These are phyloP conservation scores for Rhinoderma darwinii DNA, from an alignment of 2,113 vertebrate species.

Conservation along the genomic window DNA sequence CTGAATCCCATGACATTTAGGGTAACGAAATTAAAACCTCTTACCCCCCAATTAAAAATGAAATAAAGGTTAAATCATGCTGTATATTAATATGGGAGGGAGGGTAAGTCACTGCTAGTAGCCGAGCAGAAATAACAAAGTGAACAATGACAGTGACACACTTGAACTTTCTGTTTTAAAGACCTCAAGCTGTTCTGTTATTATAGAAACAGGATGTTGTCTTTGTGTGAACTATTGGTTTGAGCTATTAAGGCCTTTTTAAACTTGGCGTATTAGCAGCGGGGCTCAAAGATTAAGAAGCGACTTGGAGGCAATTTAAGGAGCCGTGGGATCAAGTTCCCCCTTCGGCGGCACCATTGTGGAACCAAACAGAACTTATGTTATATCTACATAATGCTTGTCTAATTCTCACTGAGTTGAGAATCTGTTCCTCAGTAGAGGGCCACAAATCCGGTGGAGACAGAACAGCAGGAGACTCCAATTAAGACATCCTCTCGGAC, in stretches of 20 bases:
- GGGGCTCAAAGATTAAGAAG: conserved; percentile 8
- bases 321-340: conserved; percentile 20
- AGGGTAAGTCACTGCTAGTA: neutral
- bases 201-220: conserved; percentile 53
- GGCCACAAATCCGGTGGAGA: neutral
- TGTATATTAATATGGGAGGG: neutral
- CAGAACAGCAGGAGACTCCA: neutral
- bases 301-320: conserved; percentile 27
- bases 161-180: conserved; percentile 35
- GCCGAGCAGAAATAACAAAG: conserved; percentile 1
- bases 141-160: conserved; percentile 25
- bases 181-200: conserved; percentile 36
- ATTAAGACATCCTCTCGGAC: conserved; percentile 26
- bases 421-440: neutral
- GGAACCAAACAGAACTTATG: neutral
- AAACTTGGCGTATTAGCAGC: conserved; percentile 50
- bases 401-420: neutral
- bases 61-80: neutral
- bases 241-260: conserved; percentile 44
- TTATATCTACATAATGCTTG: neutral
- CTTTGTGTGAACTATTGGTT: conserved; percentile 44
- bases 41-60: neutral
- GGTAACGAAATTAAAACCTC: neutral
- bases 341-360: neutral
- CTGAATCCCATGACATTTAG: neutral